Percentiles rank a stretch among this genome's conserved stretches.
Evolutionary conservation across 2,888 invertebrate genomes (phyloP).

Genomic region (Agelastica alni): DNA sequence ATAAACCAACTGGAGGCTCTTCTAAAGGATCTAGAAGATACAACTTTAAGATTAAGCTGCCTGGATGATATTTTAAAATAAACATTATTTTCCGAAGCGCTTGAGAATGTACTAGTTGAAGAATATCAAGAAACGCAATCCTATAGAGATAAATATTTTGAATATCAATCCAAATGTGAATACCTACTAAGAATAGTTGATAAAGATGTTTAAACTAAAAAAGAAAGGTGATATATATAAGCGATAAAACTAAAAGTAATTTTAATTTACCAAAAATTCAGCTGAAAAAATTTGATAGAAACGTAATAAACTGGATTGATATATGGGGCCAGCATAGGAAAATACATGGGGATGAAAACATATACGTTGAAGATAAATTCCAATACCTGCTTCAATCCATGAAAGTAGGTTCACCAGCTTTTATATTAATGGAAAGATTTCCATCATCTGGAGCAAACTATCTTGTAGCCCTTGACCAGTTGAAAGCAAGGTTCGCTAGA

Average conservation of each 20-base stretch:
- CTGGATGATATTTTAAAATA: not conserved
- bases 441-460: no score
- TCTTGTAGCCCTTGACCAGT: slow-evolving; percentile 9
- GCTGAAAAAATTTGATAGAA: no score
- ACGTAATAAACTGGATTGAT: no score
- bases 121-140: no score
- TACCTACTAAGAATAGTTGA: not conserved
- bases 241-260: not conserved
- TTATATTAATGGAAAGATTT: no score
- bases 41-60: not conserved
- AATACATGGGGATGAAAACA: no score
- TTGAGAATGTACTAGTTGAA: not conserved
- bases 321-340: no score
- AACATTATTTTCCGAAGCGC: not conserved
- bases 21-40: not conserved
- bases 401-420: not conserved
- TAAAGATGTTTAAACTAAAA: not conserved
- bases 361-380: no score
- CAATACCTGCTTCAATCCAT: no score
- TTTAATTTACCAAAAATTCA: not conserved
- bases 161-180: not conserved
- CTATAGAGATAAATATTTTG: no score
- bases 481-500: not conserved
- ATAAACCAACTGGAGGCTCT: not conserved
- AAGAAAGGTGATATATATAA: not conserved